A percentile compares a stretch with the other conserved stretches of the same genome.
These are phyloP conservation scores for Lutjanus erythropterus DNA, from an alignment of 2,113 vertebrate genomes.

Conservation along the genomic window DNA sequence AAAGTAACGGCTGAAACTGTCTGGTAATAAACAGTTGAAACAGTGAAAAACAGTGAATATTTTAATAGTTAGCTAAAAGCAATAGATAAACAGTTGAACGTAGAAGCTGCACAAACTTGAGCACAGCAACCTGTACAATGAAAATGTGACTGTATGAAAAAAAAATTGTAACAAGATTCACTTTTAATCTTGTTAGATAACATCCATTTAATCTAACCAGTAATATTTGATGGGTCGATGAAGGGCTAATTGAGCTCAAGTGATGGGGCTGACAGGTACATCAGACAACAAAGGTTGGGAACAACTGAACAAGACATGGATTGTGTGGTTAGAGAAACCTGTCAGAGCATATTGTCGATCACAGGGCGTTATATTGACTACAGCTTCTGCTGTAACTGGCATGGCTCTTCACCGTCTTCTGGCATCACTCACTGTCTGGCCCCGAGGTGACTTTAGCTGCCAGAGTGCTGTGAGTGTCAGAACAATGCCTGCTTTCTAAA, in stretches of 20 bases:
- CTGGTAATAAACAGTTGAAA: not conserved
- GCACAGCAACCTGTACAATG: not conserved
- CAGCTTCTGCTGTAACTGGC: conserved; percentile 40
- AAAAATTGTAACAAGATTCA: not conserved
- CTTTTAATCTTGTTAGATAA: not conserved
- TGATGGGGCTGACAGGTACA: conserved; percentile 14
- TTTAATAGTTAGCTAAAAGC: too few species aligned
- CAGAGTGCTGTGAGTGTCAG: conserved; percentile 47
- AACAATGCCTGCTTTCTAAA: conserved; percentile 61
- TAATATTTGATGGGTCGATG: not conserved
- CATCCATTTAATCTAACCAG: not conserved
- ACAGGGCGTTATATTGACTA: conserved; percentile 50
- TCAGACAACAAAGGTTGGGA: conserved; percentile 37
- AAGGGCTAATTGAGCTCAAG: conserved; percentile 7
- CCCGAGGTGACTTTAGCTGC: conserved; percentile 76
- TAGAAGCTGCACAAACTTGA: too few species aligned
- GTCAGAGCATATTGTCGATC: conserved; percentile 48
- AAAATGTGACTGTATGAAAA: not conserved
- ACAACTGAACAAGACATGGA: conserved; percentile 28
- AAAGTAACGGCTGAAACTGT: too few species aligned
- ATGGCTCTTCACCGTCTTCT: conserved; percentile 48
- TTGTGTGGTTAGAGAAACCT: conserved; percentile 34
- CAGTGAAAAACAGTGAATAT: too few species aligned
- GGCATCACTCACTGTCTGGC: conserved; percentile 67
- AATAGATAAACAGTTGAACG: too few species aligned